Evolutionary conservation across 2,888 invertebrate genomes (phyloP), one percentile per base, ranked within the genome.

Genomic region (Agrotis puta): DNA sequence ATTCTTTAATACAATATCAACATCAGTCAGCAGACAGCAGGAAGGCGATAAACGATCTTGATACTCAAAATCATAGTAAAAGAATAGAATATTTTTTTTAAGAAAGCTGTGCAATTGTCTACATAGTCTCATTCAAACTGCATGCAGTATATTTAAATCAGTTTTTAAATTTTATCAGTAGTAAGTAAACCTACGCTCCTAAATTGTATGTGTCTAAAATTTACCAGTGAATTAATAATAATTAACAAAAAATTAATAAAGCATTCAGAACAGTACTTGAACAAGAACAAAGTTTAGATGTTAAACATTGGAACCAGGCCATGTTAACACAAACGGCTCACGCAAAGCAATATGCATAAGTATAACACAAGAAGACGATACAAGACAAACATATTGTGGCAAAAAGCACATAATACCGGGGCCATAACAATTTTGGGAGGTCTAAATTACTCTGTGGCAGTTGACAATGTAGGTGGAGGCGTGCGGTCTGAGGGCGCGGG

Each of bases 401-500:
- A 83, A 85, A 83, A 87, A 85, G 81, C 79, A 84, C 80, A 84
- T 82, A 85, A 86, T 81, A 85, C 81, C 80, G 86, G 87, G 79
- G 86, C 88, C 82, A 86, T 88, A 89, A 87, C 87, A 89, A 87
- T 88, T 89, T 89, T 85, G 89, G 89, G 88, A 90, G 87, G 89
- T 90, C 90, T 89, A 90, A 90, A 90, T 89, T 94, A 92, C 92
- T 94, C 94, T 95, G 90, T 94, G 93, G 90, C 89, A 89, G 91
- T 93, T 94, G 95, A 95, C 95, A 95, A 94, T 95, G 94, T 93
- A 93, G 94, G 95, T 91, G 94, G 94, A 91, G 95, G 92, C 92
- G 93, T 95, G 95, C 94, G 95, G 95, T 95, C 93, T 79, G 79
- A 82, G 54, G 90, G 88, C 86, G 91, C 87, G 90, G 87, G 83